Conservation (phyloP, 2,888 invertebrate species). For the Entomobrya proxima region DNA sequence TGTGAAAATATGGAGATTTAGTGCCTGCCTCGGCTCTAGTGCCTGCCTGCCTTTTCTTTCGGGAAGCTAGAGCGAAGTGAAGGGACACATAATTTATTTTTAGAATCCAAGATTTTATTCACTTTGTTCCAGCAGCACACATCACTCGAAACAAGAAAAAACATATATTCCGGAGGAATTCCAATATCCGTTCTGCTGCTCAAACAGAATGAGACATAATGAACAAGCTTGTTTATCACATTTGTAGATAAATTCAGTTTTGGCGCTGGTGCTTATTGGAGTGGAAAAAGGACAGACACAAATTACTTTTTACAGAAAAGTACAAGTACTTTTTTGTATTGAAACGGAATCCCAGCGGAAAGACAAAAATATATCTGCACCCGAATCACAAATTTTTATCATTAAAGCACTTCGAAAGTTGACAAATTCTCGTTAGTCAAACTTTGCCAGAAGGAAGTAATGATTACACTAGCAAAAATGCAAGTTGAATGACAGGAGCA, state of each 20-base stretch:
- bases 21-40: background rate
- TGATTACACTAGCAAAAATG: conserved; percentile 16
- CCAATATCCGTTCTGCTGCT: background rate
- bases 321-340: too few species aligned
- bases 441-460: conserved; percentile 6
- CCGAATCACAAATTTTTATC: conserved; percentile 2
- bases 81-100: conserved; percentile 4
- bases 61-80: background rate
- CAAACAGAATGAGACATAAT: background rate
- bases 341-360: too few species aligned
- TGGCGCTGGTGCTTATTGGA: background rate
- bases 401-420: background rate
- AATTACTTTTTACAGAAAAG: background rate
- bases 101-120: background rate
- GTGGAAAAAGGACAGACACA: conserved; percentile 9
- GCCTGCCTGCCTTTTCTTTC: background rate
- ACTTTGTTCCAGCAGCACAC: background rate
- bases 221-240: background rate
- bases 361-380: background rate
- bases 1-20: conserved; percentile 6
- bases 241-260: too few species aligned
- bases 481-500: background rate
- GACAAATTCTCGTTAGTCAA: conserved; percentile 33
- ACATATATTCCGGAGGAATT: background rate
- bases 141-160: background rate